Conservation (phyloP, 2,113 vertebrate genomes). For the Thalassarche chlororhynchos region DNA sequence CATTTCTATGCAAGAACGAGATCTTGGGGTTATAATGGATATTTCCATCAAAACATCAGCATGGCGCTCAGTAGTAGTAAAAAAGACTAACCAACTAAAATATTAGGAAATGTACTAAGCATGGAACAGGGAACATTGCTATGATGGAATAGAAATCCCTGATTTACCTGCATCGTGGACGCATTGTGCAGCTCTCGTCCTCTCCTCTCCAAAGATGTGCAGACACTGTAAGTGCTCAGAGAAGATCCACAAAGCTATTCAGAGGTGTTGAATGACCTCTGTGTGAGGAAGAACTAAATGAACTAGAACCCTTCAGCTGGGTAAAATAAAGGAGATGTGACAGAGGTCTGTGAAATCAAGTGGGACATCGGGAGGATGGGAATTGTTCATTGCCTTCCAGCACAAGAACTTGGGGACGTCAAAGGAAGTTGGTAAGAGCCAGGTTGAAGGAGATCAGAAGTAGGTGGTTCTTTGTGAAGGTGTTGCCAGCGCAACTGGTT, state of each 20-base stretch:
- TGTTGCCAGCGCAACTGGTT: background rate
- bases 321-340: background rate
- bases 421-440: background rate
- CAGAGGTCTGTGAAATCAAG: background rate
- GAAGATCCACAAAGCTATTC: background rate
- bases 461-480: background rate
- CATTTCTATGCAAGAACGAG: background rate
- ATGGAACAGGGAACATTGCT: background rate
- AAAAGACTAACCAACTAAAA: background rate
- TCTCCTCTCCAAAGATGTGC: background rate
- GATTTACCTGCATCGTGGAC: background rate
- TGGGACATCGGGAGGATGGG: background rate
- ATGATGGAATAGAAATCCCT: background rate
- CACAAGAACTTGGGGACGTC: background rate
- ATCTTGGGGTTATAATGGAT: background rate
- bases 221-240: background rate
- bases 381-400: background rate
- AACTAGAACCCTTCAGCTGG: background rate
- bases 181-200: fast-evolving
- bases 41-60: background rate
- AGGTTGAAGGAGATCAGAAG: background rate
- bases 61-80: fast-evolving
- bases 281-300: background rate
- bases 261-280: background rate
- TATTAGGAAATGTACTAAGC: background rate